These are phyloP conservation scores for Conops quadrifasciatus DNA, from an alignment of 2,888 invertebrate genomes.

Conservation along the genomic window DNA sequence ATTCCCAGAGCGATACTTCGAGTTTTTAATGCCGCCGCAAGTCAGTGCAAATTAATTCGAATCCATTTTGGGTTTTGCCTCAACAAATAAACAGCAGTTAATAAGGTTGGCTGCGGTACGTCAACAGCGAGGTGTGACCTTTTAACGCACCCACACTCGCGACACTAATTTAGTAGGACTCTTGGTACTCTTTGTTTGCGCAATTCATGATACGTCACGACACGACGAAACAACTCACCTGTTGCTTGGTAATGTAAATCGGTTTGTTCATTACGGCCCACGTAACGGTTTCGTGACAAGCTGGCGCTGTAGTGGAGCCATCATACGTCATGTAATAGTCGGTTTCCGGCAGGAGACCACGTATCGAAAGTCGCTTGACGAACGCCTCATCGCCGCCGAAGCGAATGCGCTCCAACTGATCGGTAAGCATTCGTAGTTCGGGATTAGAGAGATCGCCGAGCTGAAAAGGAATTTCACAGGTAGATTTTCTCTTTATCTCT, in stretches of 20 bases:
- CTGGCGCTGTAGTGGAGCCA: constrained; percentile 95
- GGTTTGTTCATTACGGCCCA: constrained; percentile 99
- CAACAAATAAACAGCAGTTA: too few relatives aligned
- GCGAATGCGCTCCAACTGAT: constrained; percentile 90
- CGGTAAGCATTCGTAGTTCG: constrained; percentile 88
- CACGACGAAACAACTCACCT: constrained; percentile 70
- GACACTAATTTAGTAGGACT: too few relatives aligned
- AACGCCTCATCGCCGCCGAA: constrained; percentile 89
- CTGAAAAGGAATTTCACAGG: constrained; percentile 66
- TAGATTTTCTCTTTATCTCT: not conserved
- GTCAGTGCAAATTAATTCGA: too few relatives aligned
- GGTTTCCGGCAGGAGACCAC: constrained; percentile 89
- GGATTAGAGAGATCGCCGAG: constrained; percentile 92
- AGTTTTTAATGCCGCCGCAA: too few relatives aligned
- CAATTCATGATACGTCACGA: too few relatives aligned
- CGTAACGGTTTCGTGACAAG: constrained; percentile 98
- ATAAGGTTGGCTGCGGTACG: too few relatives aligned
- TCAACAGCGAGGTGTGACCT: too few relatives aligned
- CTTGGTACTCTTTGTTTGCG: too few relatives aligned
- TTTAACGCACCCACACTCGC: too few relatives aligned
- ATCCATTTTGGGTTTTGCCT: too few relatives aligned
- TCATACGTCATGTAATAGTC: constrained; percentile 98
- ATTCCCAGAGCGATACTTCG: too few relatives aligned
- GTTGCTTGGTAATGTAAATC: constrained; percentile 96
- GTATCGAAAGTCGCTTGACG: constrained; percentile 84